These are phyloP conservation scores for Mycetomoellerius zeteki DNA, from an alignment of 1,140 invertebrate species.

Conservation along the genomic window DNA sequence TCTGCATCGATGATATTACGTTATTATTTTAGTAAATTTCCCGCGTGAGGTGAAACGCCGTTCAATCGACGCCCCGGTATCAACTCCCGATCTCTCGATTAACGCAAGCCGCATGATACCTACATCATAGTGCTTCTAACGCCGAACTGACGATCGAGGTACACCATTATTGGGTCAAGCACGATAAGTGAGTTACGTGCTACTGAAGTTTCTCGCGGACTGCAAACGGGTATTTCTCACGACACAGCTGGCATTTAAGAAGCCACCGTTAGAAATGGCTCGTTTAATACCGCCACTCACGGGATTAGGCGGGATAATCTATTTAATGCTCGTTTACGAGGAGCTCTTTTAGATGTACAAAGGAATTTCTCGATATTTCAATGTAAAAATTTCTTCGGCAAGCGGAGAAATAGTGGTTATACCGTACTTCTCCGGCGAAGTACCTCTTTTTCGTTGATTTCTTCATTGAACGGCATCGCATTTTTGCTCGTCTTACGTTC, in stretches of 20 bases:
- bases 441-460: neutral
- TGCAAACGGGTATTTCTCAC: conserved; percentile 57
- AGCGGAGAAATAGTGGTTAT: conserved; percentile 6
- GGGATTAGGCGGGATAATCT: conserved; percentile 64
- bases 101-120: conserved; percentile 45
- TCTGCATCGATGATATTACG: conserved; percentile 9
- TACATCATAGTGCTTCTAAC: conserved; percentile 27
- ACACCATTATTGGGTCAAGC: conserved; percentile 50
- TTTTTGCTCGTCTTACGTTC: conserved; percentile 40
- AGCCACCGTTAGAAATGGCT: conserved; percentile 56
- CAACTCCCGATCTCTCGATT: conserved; percentile 47
- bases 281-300: conserved; percentile 66
- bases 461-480: too few species aligned
- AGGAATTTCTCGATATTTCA: conserved; percentile 18
- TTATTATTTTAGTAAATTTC: conserved; percentile 55
- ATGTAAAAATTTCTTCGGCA: conserved; percentile 55
- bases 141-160: conserved; percentile 37
- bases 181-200: conserved; percentile 52
- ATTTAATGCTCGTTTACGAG: conserved; percentile 66
- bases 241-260: conserved; percentile 37
- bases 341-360: conserved; percentile 11
- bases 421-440: neutral
- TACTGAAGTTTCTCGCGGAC: conserved; percentile 45
- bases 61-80: conserved; percentile 1
- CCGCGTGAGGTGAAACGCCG: neutral